These are phyloP conservation scores for Drosophila melanosoma DNA, from an alignment of 2,888 invertebrate genomes.

Conservation along the genomic window DNA sequence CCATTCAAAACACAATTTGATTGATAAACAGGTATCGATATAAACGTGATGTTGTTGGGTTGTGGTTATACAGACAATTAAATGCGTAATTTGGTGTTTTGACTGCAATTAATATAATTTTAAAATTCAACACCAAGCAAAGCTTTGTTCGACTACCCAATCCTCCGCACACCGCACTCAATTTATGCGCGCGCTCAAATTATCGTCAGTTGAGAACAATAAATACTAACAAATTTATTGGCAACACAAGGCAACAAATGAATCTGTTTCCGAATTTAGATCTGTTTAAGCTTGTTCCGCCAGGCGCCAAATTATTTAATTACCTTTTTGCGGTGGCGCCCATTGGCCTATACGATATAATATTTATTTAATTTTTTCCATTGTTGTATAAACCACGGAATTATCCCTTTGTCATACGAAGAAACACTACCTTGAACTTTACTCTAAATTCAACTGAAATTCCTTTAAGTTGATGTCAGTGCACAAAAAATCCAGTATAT, in stretches of 20 bases:
- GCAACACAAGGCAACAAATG: constrained; percentile 19
- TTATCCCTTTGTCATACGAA: constrained; percentile 10
- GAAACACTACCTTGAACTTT: constrained; percentile 47
- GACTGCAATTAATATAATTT: constrained; percentile 64
- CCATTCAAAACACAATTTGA: background rate
- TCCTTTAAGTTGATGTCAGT: constrained; percentile 58
- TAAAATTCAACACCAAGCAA: constrained; percentile 18
- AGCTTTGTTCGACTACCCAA: background rate
- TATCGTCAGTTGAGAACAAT: constrained; percentile 46
- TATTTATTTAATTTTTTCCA: background rate
- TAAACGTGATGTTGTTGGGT: constrained; percentile 12
- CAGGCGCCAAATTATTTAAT: constrained; percentile 37
- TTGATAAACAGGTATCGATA: constrained; percentile 2
- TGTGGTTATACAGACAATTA: constrained; percentile 27
- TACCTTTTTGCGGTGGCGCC: constrained; percentile 54
- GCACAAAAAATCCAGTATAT: constrained; percentile 6
- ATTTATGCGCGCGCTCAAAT: constrained; percentile 4
- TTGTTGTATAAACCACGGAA: background rate
- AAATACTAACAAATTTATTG: constrained; percentile 40
- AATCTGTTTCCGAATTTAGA: constrained; percentile 14
- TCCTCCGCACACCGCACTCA: background rate
- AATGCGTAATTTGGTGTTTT: constrained; percentile 76
- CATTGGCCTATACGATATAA: constrained; percentile 30
- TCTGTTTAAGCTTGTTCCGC: background rate
- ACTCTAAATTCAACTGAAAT: constrained; percentile 43